Evolutionary conservation across 2,888 invertebrate genomes (phyloP).

Genomic region (Caenorhabditis virilis): DNA sequence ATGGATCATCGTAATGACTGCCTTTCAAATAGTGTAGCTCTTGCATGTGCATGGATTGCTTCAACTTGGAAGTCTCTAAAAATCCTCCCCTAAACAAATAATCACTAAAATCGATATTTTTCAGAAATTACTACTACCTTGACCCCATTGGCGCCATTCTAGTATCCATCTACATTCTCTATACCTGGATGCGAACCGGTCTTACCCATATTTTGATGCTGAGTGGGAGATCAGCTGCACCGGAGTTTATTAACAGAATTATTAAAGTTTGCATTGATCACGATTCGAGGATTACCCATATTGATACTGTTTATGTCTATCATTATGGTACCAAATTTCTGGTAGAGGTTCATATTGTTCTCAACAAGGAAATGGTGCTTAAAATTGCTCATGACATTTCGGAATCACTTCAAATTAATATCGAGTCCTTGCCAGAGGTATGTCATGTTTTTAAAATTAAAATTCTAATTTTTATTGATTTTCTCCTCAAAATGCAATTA

Average conservation of each 20-base stretch:
- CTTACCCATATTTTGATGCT: constrained; percentile 68
- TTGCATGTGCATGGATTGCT: constrained; percentile 69
- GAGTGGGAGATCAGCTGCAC: constrained; percentile 63
- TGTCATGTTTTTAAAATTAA: constrained; percentile 4
- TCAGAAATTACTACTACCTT: constrained; percentile 68
- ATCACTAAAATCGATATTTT: neutral
- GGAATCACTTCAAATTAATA: constrained; percentile 71
- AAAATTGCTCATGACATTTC: constrained; percentile 71
- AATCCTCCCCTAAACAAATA: neutral
- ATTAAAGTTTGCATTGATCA: constrained; percentile 68
- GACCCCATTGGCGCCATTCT: constrained; percentile 72
- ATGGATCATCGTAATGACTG: constrained; percentile 72
- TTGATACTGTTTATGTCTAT: constrained; percentile 73
- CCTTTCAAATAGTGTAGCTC: constrained; percentile 71
- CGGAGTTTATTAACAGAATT: constrained; percentile 69
- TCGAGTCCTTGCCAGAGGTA: constrained; percentile 70
- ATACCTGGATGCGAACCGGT: constrained; percentile 70
- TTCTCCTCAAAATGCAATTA: too few species aligned
- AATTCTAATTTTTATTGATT: too few species aligned
- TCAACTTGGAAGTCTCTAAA: constrained; percentile 5
- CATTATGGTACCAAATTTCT: constrained; percentile 71
- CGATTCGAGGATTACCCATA: constrained; percentile 59
- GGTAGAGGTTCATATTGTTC: constrained; percentile 70
- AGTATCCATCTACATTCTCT: constrained; percentile 71
- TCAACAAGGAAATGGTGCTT: constrained; percentile 70